These are phyloP conservation scores for Ostrea denselamellosa DNA, from an alignment of 1,140 invertebrate genomes.

Conservation along the genomic window DNA sequence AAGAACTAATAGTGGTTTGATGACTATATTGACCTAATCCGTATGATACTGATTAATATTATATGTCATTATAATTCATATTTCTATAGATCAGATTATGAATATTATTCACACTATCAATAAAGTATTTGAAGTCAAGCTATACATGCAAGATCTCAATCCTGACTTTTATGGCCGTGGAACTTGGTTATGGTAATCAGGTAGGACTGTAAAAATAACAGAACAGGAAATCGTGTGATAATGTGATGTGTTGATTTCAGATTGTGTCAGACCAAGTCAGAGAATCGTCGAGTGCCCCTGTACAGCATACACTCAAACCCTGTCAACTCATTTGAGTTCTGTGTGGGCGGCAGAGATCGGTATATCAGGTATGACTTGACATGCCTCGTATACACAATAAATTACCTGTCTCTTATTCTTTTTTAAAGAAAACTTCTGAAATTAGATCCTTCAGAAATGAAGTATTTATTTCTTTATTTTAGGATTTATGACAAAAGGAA, in stretches of 20 bases:
- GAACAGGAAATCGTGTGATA: no score
- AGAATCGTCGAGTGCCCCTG: constrained; percentile 84
- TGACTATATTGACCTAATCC: no score
- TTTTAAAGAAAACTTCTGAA: constrained; percentile 55
- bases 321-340: constrained; percentile 87
- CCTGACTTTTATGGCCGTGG: no score
- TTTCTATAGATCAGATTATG: no score
- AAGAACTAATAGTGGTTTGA: no score
- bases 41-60: no score
- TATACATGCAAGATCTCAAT: no score
- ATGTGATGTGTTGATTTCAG: constrained; percentile 66
- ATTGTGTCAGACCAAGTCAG: constrained; percentile 84
- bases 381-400: background rate
- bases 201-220: no score
- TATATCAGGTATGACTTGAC: constrained; percentile 71
- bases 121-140: no score
- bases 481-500: constrained; percentile 79
- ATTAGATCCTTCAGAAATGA: background rate
- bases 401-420: constrained; percentile 12
- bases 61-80: no score
- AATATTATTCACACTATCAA: constrained; percentile 76
- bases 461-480: constrained; percentile 51
- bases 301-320: constrained; percentile 94
- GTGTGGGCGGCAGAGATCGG: constrained; percentile 86
- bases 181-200: no score